Conservation (phyloP, 1,140 invertebrate species). For the Venturia canescens region DNA sequence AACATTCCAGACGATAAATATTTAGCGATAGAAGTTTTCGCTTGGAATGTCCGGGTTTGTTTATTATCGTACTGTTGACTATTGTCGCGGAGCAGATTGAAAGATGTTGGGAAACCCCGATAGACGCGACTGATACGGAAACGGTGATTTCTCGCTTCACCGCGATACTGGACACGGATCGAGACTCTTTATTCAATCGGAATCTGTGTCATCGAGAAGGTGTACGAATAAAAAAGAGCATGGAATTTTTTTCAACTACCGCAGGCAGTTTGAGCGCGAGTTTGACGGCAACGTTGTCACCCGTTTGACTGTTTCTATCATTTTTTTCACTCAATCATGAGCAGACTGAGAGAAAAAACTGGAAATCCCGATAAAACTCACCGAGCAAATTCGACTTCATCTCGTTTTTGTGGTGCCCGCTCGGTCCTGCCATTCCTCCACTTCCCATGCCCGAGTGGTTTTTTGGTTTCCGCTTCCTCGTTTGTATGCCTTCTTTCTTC, state of each 20-base stretch:
- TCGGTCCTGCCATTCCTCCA: conserved; percentile 62
- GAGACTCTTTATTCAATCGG: not conserved
- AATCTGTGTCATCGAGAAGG: conserved; percentile 1
- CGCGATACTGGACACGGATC: not conserved
- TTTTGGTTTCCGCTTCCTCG: conserved; percentile 93
- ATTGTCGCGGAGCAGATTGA: not conserved
- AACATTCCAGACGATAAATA: no score
- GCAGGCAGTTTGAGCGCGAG: not conserved
- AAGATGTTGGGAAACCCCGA: not conserved
- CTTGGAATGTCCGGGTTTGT: not conserved
- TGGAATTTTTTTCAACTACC: no score
- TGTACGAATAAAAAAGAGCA: conserved; percentile 11
- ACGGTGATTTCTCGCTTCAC: not conserved
- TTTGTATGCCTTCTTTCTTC: conserved; percentile 98
- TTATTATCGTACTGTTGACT: not conserved
- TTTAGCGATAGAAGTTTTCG: no score
- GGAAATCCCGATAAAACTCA: conserved; percentile 66
- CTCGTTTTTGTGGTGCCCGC: conserved; percentile 71
- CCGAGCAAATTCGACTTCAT: conserved; percentile 74
- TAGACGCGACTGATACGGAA: not conserved
- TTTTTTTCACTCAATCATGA: not conserved
- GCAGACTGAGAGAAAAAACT: conserved; percentile 6
- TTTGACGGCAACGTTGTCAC: not conserved
- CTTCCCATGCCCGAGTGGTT: conserved; percentile 69
- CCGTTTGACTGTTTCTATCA: not conserved